phyloP scores from a whole-genome alignment of 2,113 vertebrate species.

The Azemiops feae region DNA sequence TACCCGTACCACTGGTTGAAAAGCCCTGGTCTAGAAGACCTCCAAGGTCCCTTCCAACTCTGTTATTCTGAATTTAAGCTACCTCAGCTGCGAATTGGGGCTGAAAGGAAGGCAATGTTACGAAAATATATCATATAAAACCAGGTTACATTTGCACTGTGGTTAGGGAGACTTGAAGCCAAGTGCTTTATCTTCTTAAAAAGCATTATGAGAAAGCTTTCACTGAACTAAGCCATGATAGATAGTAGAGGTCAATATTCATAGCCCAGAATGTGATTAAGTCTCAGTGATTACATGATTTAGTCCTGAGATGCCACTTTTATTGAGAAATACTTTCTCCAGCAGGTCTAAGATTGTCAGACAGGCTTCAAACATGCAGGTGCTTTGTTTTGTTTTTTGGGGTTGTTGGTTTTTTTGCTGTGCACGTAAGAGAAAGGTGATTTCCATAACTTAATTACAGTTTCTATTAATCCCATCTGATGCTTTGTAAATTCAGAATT shows the following conservation, averaged over 20 bases:
- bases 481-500: slow-evolving; percentile 65
- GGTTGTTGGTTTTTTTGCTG: background rate
- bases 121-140: background rate
- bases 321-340: slow-evolving; percentile 51
- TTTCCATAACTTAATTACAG: slow-evolving; percentile 75
- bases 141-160: background rate
- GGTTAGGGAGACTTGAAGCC: background rate
- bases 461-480: slow-evolving; percentile 73
- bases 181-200: background rate
- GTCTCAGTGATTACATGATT: background rate
- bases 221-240: background rate
- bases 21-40: too few relatives aligned
- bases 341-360: slow-evolving; percentile 58
- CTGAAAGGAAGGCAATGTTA: background rate
- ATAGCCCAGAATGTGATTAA: background rate
- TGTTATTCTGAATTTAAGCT: background rate
- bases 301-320: background rate
- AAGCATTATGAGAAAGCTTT: background rate
- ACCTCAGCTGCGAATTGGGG: background rate
- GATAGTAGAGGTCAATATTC: background rate
- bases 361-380: slow-evolving; percentile 59
- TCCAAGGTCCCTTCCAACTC: background rate
- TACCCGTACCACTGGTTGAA: too few relatives aligned
- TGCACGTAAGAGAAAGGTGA: slow-evolving; percentile 65
- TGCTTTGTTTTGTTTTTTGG: slow-evolving; percentile 5